phyloP scores from a whole-genome alignment of 2,888 invertebrate species.

The Metopia argyrocephala region DNA sequence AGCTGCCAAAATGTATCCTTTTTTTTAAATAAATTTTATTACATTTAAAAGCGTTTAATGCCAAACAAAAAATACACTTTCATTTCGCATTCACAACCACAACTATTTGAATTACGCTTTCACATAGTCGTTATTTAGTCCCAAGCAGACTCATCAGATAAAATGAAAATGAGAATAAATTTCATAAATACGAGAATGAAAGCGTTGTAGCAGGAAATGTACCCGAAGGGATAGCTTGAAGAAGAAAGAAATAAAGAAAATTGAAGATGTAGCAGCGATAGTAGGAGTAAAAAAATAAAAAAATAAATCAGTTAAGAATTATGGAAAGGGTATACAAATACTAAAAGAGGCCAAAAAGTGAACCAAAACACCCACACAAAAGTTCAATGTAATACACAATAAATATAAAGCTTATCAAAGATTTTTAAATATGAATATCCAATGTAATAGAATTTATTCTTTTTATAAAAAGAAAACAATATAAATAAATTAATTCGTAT shows the following conservation, averaged over 20 bases:
- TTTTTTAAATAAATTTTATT: constrained; percentile 33
- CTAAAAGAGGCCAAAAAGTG: background rate
- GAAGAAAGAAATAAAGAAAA: constrained; percentile 5
- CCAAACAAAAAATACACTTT: background rate
- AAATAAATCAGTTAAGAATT: constrained; percentile 6
- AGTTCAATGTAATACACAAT: constrained; percentile 48
- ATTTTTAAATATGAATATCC: no score
- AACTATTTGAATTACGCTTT: constrained; percentile 66
- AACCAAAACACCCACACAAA: constrained; percentile 23
- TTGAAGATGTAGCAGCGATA: constrained; percentile 26
- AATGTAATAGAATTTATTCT: no score
- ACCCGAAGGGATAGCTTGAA: background rate
- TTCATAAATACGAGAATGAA: constrained; percentile 29
- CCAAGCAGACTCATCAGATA: constrained; percentile 53
- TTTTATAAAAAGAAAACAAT: no score
- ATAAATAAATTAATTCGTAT: no score
- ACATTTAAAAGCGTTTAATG: constrained; percentile 25
- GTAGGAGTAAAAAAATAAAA: background rate
- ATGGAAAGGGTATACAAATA: constrained; percentile 4
- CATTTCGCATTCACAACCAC: constrained; percentile 71
- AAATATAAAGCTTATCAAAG: constrained; percentile 5
- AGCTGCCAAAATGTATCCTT: constrained; percentile 9
- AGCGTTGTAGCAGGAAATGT: constrained; percentile 1
- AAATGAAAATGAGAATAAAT: constrained; percentile 21
- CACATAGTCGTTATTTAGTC: constrained; percentile 70